A percentile compares a stretch with the other conserved stretches of the same genome.
phyloP scores from a whole-genome alignment of 2,797 vertebrate genomes.

The Gallirallus australis region DNA sequence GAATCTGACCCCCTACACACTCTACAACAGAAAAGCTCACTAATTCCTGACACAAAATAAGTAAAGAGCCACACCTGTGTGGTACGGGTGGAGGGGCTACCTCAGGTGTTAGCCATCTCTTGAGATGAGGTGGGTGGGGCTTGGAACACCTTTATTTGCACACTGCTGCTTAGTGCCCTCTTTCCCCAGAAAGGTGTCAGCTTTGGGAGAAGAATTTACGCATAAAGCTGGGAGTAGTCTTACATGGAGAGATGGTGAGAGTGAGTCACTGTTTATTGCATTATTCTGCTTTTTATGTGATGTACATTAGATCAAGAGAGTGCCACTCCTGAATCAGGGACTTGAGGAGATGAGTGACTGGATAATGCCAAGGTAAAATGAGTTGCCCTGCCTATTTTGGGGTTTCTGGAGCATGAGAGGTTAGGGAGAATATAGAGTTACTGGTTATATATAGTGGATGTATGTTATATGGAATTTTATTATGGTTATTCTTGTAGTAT shows the following conservation, averaged over 20 bases:
- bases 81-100: neutral
- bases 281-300: neutral
- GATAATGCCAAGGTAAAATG: neutral
- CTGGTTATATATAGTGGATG: accelerated
- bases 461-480: neutral
- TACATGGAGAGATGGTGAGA: neutral
- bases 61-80: neutral
- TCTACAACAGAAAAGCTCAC: neutral
- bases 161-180: accelerated
- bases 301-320: neutral
- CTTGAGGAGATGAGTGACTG: neutral
- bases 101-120: neutral
- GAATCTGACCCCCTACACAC: too few relatives aligned
- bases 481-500: neutral
- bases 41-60: neutral
- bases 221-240: accelerated
- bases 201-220: accelerated
- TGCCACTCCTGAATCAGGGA: neutral
- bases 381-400: neutral
- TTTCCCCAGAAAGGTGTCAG: accelerated
- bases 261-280: neutral
- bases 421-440: neutral
- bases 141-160: accelerated
- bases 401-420: neutral
- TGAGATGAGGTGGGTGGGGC: neutral